These are phyloP conservation scores for Melanaphis sacchari DNA, from an alignment of 1,140 invertebrate genomes.

Conservation along the genomic window DNA sequence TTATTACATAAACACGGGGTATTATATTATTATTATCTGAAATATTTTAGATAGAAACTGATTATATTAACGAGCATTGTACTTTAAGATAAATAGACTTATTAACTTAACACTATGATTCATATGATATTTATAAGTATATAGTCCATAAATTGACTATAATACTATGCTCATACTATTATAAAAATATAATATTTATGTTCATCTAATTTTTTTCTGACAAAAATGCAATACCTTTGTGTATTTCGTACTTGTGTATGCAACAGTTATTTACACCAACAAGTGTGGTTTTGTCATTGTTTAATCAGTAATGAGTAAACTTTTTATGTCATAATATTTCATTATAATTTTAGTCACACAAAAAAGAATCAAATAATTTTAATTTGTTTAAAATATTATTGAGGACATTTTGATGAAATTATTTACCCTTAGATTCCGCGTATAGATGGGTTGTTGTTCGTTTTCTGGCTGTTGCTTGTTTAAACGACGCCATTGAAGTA, in stretches of 20 bases:
- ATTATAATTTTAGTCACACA: background rate
- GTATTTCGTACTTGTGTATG: background rate
- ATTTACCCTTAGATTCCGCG: slow-evolving; percentile 50
- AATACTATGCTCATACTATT: background rate
- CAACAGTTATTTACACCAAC: slow-evolving; percentile 16
- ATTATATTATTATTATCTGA: slow-evolving; percentile 5
- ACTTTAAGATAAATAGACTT: background rate
- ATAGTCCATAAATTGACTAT: background rate
- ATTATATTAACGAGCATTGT: background rate
- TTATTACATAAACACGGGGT: background rate
- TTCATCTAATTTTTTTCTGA: background rate
- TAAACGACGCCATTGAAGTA: slow-evolving; percentile 60
- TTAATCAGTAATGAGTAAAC: slow-evolving; percentile 38
- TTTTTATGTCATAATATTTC: background rate
- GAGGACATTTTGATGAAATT: background rate
- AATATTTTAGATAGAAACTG: background rate
- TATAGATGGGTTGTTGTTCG: slow-evolving; percentile 53
- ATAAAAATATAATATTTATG: background rate
- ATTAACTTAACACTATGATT: background rate
- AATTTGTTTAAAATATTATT: background rate
- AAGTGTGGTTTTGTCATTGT: slow-evolving; percentile 57
- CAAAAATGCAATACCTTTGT: background rate
- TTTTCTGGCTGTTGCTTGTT: slow-evolving; percentile 56
- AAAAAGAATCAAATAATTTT: background rate
- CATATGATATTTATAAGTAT: background rate